Percentiles rank a stretch among this genome's conserved stretches.
Evolutionary conservation across 1,140 invertebrate genomes (phyloP).

Genomic region (Drosophila carrolli): DNA sequence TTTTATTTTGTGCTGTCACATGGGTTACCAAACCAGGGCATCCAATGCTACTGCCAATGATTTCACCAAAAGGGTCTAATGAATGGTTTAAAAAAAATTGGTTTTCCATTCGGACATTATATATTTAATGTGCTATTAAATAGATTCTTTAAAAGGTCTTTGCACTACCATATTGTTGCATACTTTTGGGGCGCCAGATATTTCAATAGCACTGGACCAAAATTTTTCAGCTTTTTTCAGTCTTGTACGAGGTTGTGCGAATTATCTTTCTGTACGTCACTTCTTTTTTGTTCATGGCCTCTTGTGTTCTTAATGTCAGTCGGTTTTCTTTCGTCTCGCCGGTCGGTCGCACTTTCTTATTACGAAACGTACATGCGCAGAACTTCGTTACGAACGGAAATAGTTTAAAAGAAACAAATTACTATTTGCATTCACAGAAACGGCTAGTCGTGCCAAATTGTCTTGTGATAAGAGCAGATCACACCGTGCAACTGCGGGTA

Average conservation of each 20-base stretch:
- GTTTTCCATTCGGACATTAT: constrained; percentile 8
- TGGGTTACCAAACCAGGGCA: constrained; percentile 17
- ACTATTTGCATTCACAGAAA: constrained; percentile 21
- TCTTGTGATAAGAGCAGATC: constrained; percentile 42
- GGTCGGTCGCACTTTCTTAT: constrained; percentile 22
- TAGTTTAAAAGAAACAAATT: constrained; percentile 27
- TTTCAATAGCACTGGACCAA: neutral
- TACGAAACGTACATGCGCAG: constrained; percentile 31
- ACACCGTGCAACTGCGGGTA: constrained; percentile 5
- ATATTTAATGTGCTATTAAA: constrained; percentile 1
- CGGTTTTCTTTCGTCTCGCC: constrained; percentile 9
- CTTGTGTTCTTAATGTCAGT: constrained; percentile 40
- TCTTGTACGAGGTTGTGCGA: constrained; percentile 20
- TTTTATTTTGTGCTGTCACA: constrained; percentile 55
- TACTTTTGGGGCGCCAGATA: constrained; percentile 27
- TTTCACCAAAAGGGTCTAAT: constrained; percentile 12
- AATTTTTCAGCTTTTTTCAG: neutral
- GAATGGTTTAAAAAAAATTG: neutral
- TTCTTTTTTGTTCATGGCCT: constrained; percentile 1
- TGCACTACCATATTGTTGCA: constrained; percentile 4
- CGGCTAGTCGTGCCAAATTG: constrained; percentile 29
- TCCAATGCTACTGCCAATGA: constrained; percentile 9
- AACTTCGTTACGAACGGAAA: neutral
- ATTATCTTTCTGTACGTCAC: constrained; percentile 28
- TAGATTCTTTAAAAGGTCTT: neutral